Conservation (phyloP, 2,113 vertebrate species). For the Grus americana region DNA sequence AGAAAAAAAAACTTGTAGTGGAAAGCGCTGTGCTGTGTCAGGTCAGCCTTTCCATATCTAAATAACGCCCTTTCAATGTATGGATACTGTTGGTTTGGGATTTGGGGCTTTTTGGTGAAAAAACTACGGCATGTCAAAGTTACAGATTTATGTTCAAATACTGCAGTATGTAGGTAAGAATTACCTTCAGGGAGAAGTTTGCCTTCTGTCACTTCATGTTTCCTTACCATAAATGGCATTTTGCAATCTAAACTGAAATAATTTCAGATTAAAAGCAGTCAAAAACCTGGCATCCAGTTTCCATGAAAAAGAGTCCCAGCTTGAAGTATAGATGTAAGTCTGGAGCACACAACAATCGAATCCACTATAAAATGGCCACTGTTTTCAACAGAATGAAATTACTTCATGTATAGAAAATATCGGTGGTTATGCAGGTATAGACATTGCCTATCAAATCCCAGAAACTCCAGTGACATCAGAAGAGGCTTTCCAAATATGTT, state of each 20-base stretch:
- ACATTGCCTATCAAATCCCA: not conserved
- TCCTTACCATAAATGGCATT: not conserved
- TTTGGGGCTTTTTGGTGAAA: not conserved
- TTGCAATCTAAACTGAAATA: not conserved
- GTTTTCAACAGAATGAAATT: not conserved
- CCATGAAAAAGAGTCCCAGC: not conserved
- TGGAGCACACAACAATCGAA: not conserved
- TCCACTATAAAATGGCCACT: not conserved
- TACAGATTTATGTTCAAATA: not conserved
- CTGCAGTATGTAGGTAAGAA: not conserved
- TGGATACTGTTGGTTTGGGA: not conserved
- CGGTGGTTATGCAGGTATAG: not conserved
- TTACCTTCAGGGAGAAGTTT: not conserved
- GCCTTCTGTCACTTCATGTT: not conserved
- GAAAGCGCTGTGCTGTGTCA: not conserved
- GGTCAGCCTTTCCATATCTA: not conserved
- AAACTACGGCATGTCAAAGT: not conserved
- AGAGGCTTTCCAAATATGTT: not conserved
- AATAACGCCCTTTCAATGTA: not conserved
- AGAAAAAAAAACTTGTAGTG: not conserved
- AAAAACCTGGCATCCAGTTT: not conserved
- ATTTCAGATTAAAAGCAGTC: not conserved
- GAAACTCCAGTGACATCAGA: not conserved
- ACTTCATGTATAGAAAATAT: not conserved
- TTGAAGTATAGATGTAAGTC: not conserved